phyloP scores from a whole-genome alignment of 1,140 invertebrate species.

The Meloidogyne exigua region DNA sequence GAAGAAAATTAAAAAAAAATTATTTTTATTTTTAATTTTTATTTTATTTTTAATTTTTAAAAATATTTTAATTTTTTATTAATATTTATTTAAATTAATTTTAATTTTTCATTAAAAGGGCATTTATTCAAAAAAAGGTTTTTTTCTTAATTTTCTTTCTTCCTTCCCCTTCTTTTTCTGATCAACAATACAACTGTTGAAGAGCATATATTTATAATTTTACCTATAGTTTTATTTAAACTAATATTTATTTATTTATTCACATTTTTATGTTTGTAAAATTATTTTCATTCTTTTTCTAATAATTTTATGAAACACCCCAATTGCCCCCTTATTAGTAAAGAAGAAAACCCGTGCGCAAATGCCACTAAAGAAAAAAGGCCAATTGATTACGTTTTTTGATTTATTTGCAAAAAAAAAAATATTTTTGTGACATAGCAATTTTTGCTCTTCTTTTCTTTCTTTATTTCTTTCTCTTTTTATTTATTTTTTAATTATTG shows the following conservation, averaged over 20 bases:
- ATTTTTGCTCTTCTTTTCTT: neutral
- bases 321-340: neutral
- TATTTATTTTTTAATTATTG: neutral
- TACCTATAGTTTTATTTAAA: too few relatives aligned
- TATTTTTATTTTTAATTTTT: neutral
- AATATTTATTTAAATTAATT: too few relatives aligned
- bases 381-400: conserved; percentile 4
- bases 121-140: neutral
- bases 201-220: too few relatives aligned
- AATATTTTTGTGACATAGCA: neutral
- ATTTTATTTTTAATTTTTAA: too few relatives aligned
- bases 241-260: neutral
- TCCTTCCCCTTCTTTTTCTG: neutral
- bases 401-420: conserved; percentile 5
- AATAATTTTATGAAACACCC: neutral
- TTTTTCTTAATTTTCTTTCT: neutral
- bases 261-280: neutral
- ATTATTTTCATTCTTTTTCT: neutral
- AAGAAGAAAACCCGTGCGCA: neutral
- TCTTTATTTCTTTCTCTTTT: too few relatives aligned
- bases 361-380: neutral
- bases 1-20: neutral
- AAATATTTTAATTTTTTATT: too few relatives aligned
- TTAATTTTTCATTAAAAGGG: neutral
- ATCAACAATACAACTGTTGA: too few relatives aligned